Evolutionary conservation across 2,888 invertebrate genomes (phyloP), one percentile per base, ranked within the genome.

Genomic region (Acleris cristana): DNA sequence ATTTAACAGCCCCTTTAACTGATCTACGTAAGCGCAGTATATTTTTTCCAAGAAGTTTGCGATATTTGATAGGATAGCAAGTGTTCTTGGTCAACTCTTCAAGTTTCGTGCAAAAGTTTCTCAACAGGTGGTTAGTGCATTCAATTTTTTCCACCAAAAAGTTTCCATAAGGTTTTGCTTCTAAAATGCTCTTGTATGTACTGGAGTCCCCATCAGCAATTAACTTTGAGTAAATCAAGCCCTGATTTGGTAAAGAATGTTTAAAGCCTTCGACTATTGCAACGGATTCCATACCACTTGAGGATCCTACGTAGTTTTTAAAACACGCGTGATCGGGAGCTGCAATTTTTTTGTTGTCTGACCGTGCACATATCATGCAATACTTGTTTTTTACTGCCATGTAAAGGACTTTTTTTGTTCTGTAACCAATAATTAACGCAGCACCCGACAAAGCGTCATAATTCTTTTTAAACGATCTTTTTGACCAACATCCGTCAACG

Each of bases 181-280:
- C 18, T 26, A 26, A n/a, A 14, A 58, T 45, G 30, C 19, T 64
- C 10, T 10, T 45, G 26, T 58, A 64, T 16, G 65, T 69, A 19
- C 69, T 66, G 0, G 72, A 63, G 23, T 72, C 70, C 2, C 70
- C 72, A 30, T 72, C 70, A 26, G 67, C 64, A 18, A 72, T 64
- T 18, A 72, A 18, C 48, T 18, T 68, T 6, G 45, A 44, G 49
- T 72, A 72, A 23, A 72, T 68, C 3, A 72, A 3, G 19, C 44
- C 45, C 6, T 68, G 59, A 8, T 4, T 55, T 8, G n/a, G 44
- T 30, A 68, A 16, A 3, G 72, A 72, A 4, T 14, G 12, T 44
- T 70, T 70, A 62, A 72, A 72, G n/a, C 72, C 69, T 40, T 69
- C 69, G 19, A 64, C 58, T 5, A 70, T 6, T 12, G 55, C 48